Evolutionary conservation across 2,888 invertebrate species (phyloP).

Genomic region (Parnassius apollo): DNA sequence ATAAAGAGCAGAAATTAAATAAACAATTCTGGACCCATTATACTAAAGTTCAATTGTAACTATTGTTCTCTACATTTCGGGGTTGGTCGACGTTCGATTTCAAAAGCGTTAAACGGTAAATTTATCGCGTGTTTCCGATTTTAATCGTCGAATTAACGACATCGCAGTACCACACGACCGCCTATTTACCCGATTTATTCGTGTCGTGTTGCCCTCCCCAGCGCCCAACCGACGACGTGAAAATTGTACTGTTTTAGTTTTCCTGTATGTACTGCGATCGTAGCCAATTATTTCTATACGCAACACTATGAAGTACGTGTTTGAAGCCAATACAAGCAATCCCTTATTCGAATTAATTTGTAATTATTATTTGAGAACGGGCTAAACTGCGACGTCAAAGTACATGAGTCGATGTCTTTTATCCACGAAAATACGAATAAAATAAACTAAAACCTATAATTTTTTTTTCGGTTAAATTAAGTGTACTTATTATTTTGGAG

Average conservation of each 20-base stretch:
- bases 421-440: too few species aligned
- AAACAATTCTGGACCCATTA: slow-evolving; percentile 22
- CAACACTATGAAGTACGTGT: slow-evolving; percentile 7
- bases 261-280: slow-evolving; percentile 11
- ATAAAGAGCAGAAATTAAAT: slow-evolving; percentile 11
- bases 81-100: slow-evolving; percentile 54
- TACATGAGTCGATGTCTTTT: too few species aligned
- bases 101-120: slow-evolving; percentile 68
- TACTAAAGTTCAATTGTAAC: slow-evolving; percentile 33
- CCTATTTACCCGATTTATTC: slow-evolving; percentile 64
- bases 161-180: slow-evolving; percentile 47
- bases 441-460: too few species aligned
- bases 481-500: too few species aligned
- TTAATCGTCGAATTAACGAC: slow-evolving; percentile 76
- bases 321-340: not conserved
- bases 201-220: slow-evolving; percentile 36
- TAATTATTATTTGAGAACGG: not conserved
- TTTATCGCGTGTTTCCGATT: slow-evolving; percentile 77
- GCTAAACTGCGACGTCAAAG: too few species aligned
- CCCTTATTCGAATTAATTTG: slow-evolving; percentile 2
- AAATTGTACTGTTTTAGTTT: slow-evolving; percentile 34
- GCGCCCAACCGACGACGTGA: slow-evolving; percentile 28
- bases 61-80: slow-evolving; percentile 44
- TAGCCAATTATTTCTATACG: slow-evolving; percentile 18
- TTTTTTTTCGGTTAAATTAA: too few species aligned